phyloP scores from a whole-genome alignment of 2,888 invertebrate genomes.

The Arctia plantaginis region DNA sequence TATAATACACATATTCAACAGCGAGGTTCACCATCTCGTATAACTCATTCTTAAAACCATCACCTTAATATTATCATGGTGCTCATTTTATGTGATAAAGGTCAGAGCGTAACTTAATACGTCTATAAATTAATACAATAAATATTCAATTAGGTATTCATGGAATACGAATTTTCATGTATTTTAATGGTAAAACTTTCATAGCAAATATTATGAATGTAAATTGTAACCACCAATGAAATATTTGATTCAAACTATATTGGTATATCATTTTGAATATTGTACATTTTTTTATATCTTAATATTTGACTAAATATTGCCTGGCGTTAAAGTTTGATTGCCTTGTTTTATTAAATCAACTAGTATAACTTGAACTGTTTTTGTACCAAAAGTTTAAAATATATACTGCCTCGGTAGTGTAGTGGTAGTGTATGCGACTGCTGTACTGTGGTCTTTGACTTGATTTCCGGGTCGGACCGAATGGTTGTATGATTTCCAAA shows the following conservation, averaged over 20 bases:
- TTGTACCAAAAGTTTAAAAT: too few species aligned
- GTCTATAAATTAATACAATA: not conserved
- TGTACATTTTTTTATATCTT: not conserved
- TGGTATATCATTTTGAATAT: not conserved
- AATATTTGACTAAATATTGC: too few species aligned
- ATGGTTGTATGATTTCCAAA: too few species aligned
- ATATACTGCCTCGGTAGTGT: too few species aligned
- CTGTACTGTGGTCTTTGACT: too few species aligned
- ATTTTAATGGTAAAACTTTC: conserved; percentile 5
- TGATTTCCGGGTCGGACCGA: too few species aligned
- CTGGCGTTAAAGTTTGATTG: too few species aligned
- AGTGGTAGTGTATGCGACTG: too few species aligned
- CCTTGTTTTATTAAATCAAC: too few species aligned
- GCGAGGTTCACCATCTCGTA: not conserved
- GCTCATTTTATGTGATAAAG: not conserved
- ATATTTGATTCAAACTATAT: conserved; percentile 27
- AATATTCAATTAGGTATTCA: not conserved
- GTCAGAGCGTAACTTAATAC: not conserved
- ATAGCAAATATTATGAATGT: conserved; percentile 4
- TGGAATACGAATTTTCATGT: conserved; percentile 11
- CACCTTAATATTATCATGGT: not conserved
- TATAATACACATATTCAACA: too few species aligned
- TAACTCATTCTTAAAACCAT: not conserved
- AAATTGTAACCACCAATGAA: conserved; percentile 20
- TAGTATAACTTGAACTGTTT: too few species aligned